A percentile compares a stretch with the other conserved stretches of the same genome.
phyloP scores from a whole-genome alignment of 2,888 invertebrate species.

The Drosophila stalkeri region DNA sequence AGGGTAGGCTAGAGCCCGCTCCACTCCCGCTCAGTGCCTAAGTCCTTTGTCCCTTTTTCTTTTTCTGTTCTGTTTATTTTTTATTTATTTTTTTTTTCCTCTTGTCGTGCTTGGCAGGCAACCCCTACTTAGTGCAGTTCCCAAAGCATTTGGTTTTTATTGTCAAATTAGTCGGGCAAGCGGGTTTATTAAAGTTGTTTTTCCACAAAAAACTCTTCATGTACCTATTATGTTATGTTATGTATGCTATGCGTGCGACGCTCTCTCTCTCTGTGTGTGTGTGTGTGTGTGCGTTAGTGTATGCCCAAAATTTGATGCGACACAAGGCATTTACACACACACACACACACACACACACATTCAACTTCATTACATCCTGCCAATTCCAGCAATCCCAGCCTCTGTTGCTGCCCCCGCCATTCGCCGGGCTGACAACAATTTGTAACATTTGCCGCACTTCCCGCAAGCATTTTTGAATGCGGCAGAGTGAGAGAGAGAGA shows the following conservation, averaged over 20 bases:
- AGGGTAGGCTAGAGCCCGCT: conserved; percentile 54
- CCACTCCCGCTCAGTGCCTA: background rate
- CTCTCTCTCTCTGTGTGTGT: background rate
- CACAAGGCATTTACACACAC: conserved; percentile 49
- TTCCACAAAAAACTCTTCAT: conserved; percentile 67
- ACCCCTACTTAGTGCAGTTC: conserved; percentile 26
- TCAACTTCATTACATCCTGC: conserved; percentile 50
- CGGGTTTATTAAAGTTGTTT: conserved; percentile 76
- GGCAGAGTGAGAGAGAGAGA: background rate
- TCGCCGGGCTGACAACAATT: conserved; percentile 67
- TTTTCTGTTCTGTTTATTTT: background rate
- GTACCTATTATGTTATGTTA: conserved; percentile 61
- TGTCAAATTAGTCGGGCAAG: conserved; percentile 77
- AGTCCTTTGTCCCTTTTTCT: conserved; percentile 36
- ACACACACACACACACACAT: background rate
- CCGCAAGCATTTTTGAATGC: conserved; percentile 70
- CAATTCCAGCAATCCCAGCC: conserved; percentile 3
- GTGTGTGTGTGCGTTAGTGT: conserved; percentile 21
- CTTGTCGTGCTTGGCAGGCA: background rate
- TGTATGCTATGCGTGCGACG: conserved; percentile 4
- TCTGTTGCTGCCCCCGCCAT: background rate
- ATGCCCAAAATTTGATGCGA: conserved; percentile 49
- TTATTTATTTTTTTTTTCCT: no score
- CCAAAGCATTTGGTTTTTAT: conserved; percentile 70
- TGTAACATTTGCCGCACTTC: conserved; percentile 79